These are phyloP conservation scores for Aphelenchoides besseyi DNA, from an alignment of 1,140 invertebrate genomes.

Conservation along the genomic window DNA sequence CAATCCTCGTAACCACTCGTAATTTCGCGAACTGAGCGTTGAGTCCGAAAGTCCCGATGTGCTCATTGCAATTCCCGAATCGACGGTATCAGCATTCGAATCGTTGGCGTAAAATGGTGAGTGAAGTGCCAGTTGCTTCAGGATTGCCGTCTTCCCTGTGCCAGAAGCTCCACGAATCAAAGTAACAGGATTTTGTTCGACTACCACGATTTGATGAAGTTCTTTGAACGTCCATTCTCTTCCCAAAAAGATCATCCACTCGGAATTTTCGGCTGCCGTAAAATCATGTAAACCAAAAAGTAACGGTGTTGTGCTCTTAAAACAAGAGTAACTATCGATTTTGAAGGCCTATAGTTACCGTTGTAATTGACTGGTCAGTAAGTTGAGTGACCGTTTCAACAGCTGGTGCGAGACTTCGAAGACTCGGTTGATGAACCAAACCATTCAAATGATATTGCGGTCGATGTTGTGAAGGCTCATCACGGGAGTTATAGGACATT, in stretches of 20 bases:
- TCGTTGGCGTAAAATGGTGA: constrained; percentile 37
- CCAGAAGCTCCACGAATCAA: constrained; percentile 35
- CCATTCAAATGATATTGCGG: constrained; percentile 35
- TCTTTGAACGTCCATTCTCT: constrained; percentile 50
- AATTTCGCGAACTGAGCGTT: constrained; percentile 36
- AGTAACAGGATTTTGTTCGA: constrained; percentile 29
- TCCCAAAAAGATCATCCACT: constrained; percentile 30
- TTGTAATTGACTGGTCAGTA: too few species aligned
- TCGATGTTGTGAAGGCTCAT: constrained; percentile 21
- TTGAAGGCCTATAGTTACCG: too few species aligned
- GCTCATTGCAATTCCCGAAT: constrained; percentile 45
- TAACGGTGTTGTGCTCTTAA: neutral
- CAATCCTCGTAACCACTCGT: constrained; percentile 43
- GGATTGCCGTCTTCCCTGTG: constrained; percentile 39
- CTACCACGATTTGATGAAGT: constrained; percentile 34
- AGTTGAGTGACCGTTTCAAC: constrained; percentile 2
- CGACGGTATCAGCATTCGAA: constrained; percentile 46
- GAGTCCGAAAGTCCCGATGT: constrained; percentile 27
- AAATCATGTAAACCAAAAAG: constrained; percentile 19
- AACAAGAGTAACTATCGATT: neutral
- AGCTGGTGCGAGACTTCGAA: constrained; percentile 11
- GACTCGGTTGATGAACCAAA: constrained; percentile 36
- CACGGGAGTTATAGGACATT: constrained; percentile 22
- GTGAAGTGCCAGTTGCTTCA: constrained; percentile 32
- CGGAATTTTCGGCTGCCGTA: constrained; percentile 10